Evolutionary conservation across 2,113 vertebrate genomes (phyloP).

Genomic region (Ophthalmolycus amberensis): DNA sequence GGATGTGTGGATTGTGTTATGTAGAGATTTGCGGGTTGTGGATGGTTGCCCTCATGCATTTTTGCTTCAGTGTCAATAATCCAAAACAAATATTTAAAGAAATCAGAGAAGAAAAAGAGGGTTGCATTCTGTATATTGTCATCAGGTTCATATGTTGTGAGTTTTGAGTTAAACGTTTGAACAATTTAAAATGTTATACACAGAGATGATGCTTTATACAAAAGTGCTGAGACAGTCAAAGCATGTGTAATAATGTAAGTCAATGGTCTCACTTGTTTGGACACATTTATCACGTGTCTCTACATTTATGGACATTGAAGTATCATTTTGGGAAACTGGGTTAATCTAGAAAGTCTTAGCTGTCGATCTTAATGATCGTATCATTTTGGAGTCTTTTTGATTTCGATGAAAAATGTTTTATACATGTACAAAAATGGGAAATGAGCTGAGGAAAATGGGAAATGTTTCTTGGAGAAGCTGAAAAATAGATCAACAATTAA

Average conservation of each 20-base stretch:
- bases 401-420: not conserved
- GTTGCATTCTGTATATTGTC: not conserved
- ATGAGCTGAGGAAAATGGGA: not conserved
- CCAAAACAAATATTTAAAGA: slow-evolving; percentile 1
- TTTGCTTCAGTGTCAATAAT: slow-evolving; percentile 11
- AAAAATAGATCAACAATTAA: not conserved
- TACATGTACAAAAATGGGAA: not conserved
- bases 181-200: not conserved
- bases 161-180: too few relatives aligned
- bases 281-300: not conserved
- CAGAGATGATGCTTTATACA: not conserved
- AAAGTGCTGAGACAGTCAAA: not conserved
- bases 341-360: not conserved
- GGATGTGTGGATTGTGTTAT: slow-evolving; percentile 35
- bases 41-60: slow-evolving; percentile 17
- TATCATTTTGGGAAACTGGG: not conserved
- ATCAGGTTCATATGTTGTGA: too few relatives aligned
- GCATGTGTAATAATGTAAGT: not conserved
- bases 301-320: not conserved
- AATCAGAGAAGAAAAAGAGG: not conserved
- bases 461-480: not conserved
- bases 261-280: not conserved
- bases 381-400: not conserved
- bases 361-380: not conserved
- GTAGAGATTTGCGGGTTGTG: slow-evolving; percentile 15